phyloP scores from a whole-genome alignment of 2,888 invertebrate genomes.

The Margaritifera margaritifera region DNA sequence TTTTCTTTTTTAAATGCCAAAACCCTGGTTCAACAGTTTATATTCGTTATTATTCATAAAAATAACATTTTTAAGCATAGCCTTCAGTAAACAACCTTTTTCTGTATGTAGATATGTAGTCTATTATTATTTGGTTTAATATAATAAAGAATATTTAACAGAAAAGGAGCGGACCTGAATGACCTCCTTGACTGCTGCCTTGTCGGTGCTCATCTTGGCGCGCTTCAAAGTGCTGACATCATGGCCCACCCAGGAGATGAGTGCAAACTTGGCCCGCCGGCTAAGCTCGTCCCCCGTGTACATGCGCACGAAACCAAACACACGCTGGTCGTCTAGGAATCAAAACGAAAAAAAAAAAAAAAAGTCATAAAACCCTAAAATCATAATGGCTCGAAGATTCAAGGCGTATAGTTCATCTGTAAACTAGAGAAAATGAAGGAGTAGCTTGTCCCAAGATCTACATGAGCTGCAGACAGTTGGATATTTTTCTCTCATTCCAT shows the following conservation, averaged over 20 bases:
- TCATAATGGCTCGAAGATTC: slow-evolving; percentile 4
- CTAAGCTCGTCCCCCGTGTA: slow-evolving; percentile 86
- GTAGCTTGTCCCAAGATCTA: background rate
- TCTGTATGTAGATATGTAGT: no score
- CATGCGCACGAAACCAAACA: slow-evolving; percentile 82
- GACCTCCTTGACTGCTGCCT: slow-evolving; percentile 84
- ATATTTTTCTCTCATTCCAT: no score
- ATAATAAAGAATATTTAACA: no score
- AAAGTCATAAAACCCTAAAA: background rate
- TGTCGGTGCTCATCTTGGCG: slow-evolving; percentile 88
- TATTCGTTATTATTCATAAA: no score
- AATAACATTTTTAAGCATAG: no score
- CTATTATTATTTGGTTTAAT: background rate
- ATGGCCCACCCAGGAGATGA: slow-evolving; percentile 85
- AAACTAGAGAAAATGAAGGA: background rate
- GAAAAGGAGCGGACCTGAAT: slow-evolving; percentile 77
- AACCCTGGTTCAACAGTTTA: no score
- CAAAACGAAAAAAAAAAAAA: slow-evolving; percentile 2
- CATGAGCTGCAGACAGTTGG: background rate
- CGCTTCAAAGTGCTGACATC: slow-evolving; percentile 84
- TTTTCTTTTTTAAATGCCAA: no score
- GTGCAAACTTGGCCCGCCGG: slow-evolving; percentile 85
- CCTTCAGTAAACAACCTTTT: no score
- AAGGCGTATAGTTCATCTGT: slow-evolving; percentile 2
- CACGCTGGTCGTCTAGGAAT: slow-evolving; percentile 80